Evolutionary conservation across 2,888 invertebrate genomes (phyloP), one percentile per base, ranked within the genome.

Genomic region (Caradrina kadenii): DNA sequence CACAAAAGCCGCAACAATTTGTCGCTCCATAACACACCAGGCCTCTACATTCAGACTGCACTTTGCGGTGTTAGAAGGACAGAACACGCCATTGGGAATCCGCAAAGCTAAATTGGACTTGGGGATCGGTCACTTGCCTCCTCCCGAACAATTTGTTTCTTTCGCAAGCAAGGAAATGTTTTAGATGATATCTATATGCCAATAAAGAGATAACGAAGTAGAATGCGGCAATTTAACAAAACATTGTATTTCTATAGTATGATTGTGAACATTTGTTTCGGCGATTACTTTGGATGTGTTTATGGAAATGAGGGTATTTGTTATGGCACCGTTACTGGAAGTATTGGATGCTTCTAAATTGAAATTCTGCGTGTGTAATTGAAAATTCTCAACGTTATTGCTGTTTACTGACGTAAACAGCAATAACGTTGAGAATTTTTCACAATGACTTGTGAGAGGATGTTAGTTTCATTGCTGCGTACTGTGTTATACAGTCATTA

Each of bases 101-200:
- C 86, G 84, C 86, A 88, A 80, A 84, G 83, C 88, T 87, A 91
- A 92, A 91, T 92, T 91, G 90, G 88, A 90, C 88, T 86, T 82
- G 80, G 87, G 87, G 84, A 86, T 81, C 80, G 85, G 83, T 88
- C 88, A 88, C 87, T 88, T 80, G 80, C 82, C 81, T 77, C 83
- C 81, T 83, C 85, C 86, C 87, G 66, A 87, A 81, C 85, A 80
- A 86, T 84, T 88, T 87, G 86, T 85, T 87, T 85, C 87, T 84
- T 83, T 83, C 75, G 48, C 66, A 39, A 39, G 2, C 80, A 75
- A 80, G 71, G 75, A 83, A 73, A 81, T 81, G 76, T 76, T 78
- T 82, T 70, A 78, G 73, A 76, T 80, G 65, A 80, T 35, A 54
- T 70, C 31, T 73, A 1, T 63, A 55, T 71, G 52, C 70, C 66